Evolutionary conservation across 2,888 invertebrate genomes (phyloP).

Genomic region (Phengaris alcon): DNA sequence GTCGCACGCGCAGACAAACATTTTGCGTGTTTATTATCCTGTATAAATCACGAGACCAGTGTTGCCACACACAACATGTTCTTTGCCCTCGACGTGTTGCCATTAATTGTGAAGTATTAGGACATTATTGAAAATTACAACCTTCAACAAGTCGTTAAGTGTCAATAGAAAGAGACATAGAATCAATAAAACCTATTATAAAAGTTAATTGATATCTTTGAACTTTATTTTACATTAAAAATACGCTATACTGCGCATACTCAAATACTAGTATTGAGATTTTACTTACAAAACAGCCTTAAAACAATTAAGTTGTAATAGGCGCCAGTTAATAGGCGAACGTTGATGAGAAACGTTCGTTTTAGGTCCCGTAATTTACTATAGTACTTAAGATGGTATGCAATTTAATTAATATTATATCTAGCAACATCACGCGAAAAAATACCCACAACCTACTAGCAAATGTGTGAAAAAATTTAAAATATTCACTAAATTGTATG

Average conservation of each 20-base stretch:
- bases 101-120: background rate
- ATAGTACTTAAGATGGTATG: too few species aligned
- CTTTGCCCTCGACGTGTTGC: slow-evolving; percentile 15
- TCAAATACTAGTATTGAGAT: background rate
- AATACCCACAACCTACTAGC: too few species aligned
- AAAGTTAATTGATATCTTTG: background rate
- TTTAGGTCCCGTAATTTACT: too few species aligned
- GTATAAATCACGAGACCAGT: slow-evolving; percentile 2
- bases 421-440: too few species aligned
- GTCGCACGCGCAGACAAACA: background rate
- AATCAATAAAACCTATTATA: background rate
- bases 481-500: too few species aligned
- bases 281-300: background rate
- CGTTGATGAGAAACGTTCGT: too few species aligned
- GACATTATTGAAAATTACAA: slow-evolving; percentile 4
- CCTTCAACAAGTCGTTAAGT: background rate
- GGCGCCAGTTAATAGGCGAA: too few species aligned
- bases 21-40: slow-evolving; percentile 14
- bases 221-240: background rate
- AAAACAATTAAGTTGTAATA: too few species aligned
- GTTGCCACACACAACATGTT: background rate
- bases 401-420: too few species aligned
- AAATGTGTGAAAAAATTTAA: too few species aligned
- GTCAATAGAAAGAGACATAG: background rate
- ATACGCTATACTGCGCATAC: background rate